phyloP scores from a whole-genome alignment of 1,140 invertebrate species.

The Drosophila burlai region DNA sequence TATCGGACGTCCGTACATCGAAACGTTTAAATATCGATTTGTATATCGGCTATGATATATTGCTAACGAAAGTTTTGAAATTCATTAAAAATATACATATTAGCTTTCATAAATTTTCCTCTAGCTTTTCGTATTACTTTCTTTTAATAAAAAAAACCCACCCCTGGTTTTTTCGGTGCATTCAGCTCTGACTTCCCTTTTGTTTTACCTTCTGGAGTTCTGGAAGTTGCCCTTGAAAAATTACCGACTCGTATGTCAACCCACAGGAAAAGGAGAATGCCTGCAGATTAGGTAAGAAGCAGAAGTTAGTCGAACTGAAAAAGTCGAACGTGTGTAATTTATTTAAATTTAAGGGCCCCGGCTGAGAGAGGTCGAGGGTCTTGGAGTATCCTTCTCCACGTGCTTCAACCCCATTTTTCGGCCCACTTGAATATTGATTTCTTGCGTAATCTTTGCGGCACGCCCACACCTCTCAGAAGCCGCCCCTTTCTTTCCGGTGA shows the following conservation, averaged over 20 bases:
- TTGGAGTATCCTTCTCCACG: slow-evolving; percentile 29
- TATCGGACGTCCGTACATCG: no score
- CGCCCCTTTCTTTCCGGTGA: slow-evolving; percentile 23
- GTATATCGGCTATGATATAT: no score
- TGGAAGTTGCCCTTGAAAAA: slow-evolving; percentile 79
- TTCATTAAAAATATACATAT: no score
- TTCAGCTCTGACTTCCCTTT: slow-evolving; percentile 7
- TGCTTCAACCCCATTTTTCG: slow-evolving; percentile 59
- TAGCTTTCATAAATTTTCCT: no score
- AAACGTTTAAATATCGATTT: no score
- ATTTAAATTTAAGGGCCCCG: slow-evolving; percentile 74
- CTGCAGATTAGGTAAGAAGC: slow-evolving; percentile 25
- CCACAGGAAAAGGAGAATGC: slow-evolving; percentile 14
- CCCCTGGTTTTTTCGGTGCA: neutral
- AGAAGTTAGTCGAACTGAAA: slow-evolving; percentile 42
- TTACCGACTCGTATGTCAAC: slow-evolving; percentile 75
- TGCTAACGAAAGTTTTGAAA: no score
- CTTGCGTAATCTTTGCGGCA: slow-evolving; percentile 80
- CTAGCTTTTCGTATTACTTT: no score
- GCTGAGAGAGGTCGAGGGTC: slow-evolving; percentile 31
- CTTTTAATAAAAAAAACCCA: no score
- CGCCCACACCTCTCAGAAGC: slow-evolving; percentile 48
- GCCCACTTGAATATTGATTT: slow-evolving; percentile 79
- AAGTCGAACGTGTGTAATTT: slow-evolving; percentile 82
- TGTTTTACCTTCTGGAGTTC: slow-evolving; percentile 62